Conservation (phyloP, 2,113 vertebrate species). For the Noctilio leporinus region DNA sequence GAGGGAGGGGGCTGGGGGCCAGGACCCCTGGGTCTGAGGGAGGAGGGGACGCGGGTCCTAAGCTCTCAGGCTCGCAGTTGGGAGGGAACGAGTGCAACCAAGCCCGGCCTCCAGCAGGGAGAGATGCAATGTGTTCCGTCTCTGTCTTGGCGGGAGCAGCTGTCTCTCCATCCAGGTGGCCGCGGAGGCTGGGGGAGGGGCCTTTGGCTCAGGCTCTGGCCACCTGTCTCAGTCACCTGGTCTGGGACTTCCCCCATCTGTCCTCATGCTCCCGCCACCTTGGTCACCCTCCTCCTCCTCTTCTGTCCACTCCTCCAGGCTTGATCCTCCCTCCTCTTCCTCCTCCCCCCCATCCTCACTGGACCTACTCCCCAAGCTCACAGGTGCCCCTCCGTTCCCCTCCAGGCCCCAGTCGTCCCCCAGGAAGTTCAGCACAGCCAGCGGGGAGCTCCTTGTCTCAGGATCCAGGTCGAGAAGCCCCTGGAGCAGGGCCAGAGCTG, state of each 20-base stretch:
- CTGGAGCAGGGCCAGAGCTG: conserved; percentile 81
- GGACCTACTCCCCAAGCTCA: background rate
- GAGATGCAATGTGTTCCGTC: rapidly evolving
- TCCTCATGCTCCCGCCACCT: background rate
- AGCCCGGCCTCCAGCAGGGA: background rate
- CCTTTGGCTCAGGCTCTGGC: background rate
- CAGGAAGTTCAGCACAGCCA: conserved; percentile 81
- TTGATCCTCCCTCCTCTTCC: background rate
- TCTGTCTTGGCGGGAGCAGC: background rate
- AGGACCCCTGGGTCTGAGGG: background rate
- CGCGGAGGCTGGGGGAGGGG: background rate
- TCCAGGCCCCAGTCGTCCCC: conserved; percentile 56
- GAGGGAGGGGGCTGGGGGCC: background rate
- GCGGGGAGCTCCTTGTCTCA: conserved; percentile 78
- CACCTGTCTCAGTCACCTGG: conserved; percentile 32
- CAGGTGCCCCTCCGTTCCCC: conserved; percentile 31
- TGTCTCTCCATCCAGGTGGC: conserved; percentile 18
- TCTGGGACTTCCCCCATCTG: background rate
- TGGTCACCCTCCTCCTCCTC: background rate
- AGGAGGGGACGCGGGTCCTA: background rate
- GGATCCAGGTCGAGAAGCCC: conserved; percentile 86
- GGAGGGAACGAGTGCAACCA: rapidly evolving
- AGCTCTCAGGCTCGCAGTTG: rapidly evolving
- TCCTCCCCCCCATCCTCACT: background rate
- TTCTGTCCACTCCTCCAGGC: conserved; percentile 62